These are phyloP conservation scores for Otocyon megalotis DNA, from an alignment of 2,113 vertebrate species.

Conservation along the genomic window DNA sequence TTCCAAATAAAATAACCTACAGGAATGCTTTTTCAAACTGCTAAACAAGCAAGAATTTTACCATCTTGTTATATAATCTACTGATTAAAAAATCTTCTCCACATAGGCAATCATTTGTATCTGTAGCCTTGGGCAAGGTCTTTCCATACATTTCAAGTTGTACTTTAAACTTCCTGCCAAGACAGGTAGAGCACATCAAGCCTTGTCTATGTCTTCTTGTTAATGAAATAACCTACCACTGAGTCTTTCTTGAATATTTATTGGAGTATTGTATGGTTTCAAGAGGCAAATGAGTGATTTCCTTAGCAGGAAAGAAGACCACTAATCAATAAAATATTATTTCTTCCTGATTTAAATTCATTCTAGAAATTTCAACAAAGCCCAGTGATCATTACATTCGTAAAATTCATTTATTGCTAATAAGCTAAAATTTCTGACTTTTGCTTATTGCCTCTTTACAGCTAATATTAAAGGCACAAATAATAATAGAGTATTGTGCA, in stretches of 20 bases:
- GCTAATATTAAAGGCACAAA: not conserved
- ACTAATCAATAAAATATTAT: conserved; percentile 66
- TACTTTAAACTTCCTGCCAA: conserved; percentile 10
- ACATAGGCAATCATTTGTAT: not conserved
- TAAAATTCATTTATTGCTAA: conserved; percentile 48
- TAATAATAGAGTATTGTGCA: not conserved
- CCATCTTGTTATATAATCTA: conserved; percentile 45
- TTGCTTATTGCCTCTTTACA: conserved; percentile 5
- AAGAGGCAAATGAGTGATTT: conserved; percentile 38
- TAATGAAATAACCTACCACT: conserved; percentile 43
- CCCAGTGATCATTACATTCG: not conserved
- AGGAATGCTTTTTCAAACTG: conserved; percentile 45
- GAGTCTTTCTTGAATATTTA: conserved; percentile 67
- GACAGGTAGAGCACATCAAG: not conserved
- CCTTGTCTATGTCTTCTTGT: not conserved
- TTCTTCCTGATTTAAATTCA: conserved; percentile 62
- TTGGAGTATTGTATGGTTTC: conserved; percentile 45
- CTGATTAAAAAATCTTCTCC: conserved; percentile 47
- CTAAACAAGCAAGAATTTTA: conserved; percentile 63
- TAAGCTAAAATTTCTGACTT: conserved; percentile 9
- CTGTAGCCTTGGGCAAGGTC: conserved; percentile 14
- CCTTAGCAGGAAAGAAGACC: conserved; percentile 30
- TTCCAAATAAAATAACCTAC: conserved; percentile 43
- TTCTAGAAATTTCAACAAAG: conserved; percentile 13
- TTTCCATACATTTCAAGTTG: conserved; percentile 45